Evolutionary conservation across 2,888 invertebrate species (phyloP), one percentile per base, ranked within the genome.

Genomic region (Hermaeophaga mercurialis): DNA sequence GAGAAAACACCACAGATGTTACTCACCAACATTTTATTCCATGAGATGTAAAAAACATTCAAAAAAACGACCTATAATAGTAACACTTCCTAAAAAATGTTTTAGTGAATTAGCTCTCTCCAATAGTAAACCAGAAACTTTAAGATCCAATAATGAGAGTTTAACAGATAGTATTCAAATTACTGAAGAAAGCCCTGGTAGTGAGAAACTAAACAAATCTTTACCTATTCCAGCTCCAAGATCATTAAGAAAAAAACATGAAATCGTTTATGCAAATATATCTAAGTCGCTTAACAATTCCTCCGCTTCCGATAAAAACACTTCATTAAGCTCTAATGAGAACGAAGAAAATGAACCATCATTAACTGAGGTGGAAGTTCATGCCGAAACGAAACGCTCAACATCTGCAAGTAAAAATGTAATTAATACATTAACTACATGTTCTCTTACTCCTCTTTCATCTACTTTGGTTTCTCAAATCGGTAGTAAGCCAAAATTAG

Each of bases 111-210:
- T 65, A 18, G 54, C 63, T 28, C 24, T 57, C 12, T 11, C 39
- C 3, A 47, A 46, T 6, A 39, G 12, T 12, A 17, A 39, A n/a
- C 54, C 62, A 17, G 63, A 59, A 11, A 46, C 70, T 75, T 71
- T 73, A 59, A 69, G 74, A 1, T 77, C 77, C 58, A 78, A 80
- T 56, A 86, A 85, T 73, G 84, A 87, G 73, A 85, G 87, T 70
- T 75, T 87, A 52, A 85, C 84, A 36, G 86, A 86, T 71, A 85
- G 85, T 11, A 85, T 86, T 61, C 86, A 86, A 76, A 82, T 86
- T 19, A 84, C 82, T 59, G 86, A 86, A 73, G 71, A 77, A 48
- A 70, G 67, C 54, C 56, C 67, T 11, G 69, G 71, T 57, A 54
- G 15, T 8, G 56, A 53, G 2, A 59, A 57, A 63, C 15, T 36